Conservation (phyloP, 2,797 vertebrate species). For the Perodicticus potto region DNA sequence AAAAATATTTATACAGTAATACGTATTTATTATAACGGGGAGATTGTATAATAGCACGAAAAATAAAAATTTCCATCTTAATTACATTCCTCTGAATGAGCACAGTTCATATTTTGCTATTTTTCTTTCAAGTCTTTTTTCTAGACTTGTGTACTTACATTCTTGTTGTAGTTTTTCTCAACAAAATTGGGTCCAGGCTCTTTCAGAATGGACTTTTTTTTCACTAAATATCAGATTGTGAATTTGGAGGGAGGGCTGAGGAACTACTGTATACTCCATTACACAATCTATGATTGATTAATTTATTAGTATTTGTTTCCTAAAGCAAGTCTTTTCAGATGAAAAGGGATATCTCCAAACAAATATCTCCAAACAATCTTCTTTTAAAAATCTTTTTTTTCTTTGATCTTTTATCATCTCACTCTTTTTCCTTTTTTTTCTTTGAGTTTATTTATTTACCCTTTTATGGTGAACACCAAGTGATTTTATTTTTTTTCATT, state of each 20-base stretch:
- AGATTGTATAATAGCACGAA: not conserved
- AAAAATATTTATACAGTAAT: not conserved
- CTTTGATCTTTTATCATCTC: constrained; percentile 33
- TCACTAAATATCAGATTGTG: not conserved
- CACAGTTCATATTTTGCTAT: not conserved
- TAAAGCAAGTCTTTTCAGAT: not conserved
- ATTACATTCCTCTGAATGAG: not conserved
- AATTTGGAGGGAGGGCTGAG: not conserved
- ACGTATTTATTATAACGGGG: not conserved
- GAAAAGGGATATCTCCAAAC: not conserved
- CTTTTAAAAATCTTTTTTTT: not conserved
- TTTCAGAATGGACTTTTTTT: not conserved
- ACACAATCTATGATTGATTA: not conserved
- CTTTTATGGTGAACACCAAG: no score
- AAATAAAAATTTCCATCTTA: not conserved
- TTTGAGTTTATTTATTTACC: no score
- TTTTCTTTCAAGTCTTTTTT: not conserved
- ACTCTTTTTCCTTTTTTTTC: not conserved
- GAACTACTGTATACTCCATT: not conserved
- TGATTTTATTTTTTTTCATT: no score
- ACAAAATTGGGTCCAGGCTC: not conserved
- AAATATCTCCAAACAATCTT: not conserved
- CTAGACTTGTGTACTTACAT: no score
- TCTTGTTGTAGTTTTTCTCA: not conserved
- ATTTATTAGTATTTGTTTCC: not conserved